These are phyloP conservation scores for Mus spretus DNA, from an alignment of 2,797 vertebrate genomes.

Conservation along the genomic window DNA sequence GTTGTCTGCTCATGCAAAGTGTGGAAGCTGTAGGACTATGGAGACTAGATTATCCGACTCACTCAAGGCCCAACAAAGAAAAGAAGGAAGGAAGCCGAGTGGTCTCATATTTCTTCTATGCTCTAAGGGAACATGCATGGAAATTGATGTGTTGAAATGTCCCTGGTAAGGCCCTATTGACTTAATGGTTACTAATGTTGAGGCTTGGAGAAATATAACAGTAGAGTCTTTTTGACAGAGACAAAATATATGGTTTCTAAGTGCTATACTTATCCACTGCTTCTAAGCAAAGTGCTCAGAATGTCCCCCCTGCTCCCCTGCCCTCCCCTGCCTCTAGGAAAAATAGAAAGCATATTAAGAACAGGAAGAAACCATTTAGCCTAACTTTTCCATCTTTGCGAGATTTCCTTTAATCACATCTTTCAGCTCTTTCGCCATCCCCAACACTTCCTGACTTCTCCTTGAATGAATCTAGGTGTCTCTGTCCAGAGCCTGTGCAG, in stretches of 20 bases:
- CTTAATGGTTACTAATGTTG: not conserved
- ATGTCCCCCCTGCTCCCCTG: not conserved
- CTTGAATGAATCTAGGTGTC: slow-evolving; percentile 69
- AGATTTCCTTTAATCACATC: slow-evolving; percentile 59
- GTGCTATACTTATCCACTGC: not conserved
- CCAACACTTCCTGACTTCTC: slow-evolving; percentile 55
- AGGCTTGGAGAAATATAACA: slow-evolving; percentile 13
- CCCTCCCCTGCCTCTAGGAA: not conserved
- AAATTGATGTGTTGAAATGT: not conserved
- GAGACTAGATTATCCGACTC: slow-evolving; percentile 1
- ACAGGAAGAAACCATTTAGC: slow-evolving; percentile 69
- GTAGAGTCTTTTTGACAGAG: not conserved
- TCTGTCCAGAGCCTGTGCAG: not conserved
- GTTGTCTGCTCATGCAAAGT: slow-evolving; percentile 15
- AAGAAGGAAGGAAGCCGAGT: not conserved
- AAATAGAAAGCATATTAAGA: slow-evolving; percentile 69
- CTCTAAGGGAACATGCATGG: not conserved
- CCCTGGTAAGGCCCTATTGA: not conserved
- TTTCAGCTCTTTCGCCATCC: slow-evolving; percentile 63
- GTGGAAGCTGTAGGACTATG: slow-evolving; percentile 10
- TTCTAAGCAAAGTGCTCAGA: slow-evolving; percentile 40
- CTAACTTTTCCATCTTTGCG: slow-evolving; percentile 58
- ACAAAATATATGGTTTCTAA: slow-evolving; percentile 24
- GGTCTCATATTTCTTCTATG: not conserved
- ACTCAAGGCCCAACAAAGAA: not conserved